phyloP scores from a whole-genome alignment of 2,888 invertebrate species.

The Cryptocephalus primarius region DNA sequence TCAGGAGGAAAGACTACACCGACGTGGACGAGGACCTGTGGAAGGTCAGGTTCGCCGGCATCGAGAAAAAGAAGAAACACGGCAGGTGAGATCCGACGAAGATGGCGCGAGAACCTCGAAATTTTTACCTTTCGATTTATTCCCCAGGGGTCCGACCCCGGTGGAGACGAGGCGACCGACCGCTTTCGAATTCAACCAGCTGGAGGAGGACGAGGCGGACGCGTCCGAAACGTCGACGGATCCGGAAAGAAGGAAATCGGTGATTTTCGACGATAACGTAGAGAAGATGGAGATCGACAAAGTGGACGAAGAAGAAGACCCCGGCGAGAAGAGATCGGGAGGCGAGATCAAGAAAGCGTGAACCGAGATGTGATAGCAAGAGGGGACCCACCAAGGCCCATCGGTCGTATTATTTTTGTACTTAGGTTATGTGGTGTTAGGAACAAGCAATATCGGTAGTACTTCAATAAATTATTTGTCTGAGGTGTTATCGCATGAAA shows the following conservation, averaged over 20 bases:
- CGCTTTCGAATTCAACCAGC: constrained; percentile 17
- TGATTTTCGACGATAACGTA: constrained; percentile 21
- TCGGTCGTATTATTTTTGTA: no score
- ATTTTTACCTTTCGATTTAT: no score
- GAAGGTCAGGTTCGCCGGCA: neutral
- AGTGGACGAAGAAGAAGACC: constrained; percentile 12
- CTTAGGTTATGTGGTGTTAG: no score
- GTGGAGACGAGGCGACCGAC: constrained; percentile 21
- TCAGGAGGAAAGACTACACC: neutral
- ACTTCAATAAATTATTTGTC: no score
- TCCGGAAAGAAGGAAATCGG: constrained; percentile 22
- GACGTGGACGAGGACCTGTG: neutral
- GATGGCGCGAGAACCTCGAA: no score
- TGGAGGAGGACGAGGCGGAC: constrained; percentile 5
- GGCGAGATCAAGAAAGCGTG: neutral
- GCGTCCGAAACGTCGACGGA: constrained; percentile 13
- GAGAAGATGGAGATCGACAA: constrained; percentile 20
- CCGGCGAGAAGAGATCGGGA: neutral
- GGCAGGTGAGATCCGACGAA: no score
- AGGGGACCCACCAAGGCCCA: no score
- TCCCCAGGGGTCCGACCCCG: constrained; percentile 3
- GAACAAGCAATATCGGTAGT: no score
- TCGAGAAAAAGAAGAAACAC: neutral
- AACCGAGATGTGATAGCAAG: neutral
- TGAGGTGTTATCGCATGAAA: no score